These are phyloP conservation scores for Mormyrops boulengeri DNA, from an alignment of 2,797 vertebrate species.

Conservation along the genomic window DNA sequence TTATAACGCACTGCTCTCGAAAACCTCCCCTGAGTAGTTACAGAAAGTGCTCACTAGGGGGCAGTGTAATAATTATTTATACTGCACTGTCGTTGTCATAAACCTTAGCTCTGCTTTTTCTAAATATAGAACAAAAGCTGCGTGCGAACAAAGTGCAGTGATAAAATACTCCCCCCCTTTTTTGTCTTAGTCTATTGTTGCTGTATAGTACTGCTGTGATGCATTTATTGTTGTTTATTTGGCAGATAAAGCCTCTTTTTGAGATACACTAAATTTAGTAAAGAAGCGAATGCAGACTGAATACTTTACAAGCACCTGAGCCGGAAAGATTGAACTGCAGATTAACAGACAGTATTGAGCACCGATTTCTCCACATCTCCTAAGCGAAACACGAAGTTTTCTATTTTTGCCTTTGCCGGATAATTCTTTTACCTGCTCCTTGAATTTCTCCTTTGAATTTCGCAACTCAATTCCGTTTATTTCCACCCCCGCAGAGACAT, in stretches of 20 bases:
- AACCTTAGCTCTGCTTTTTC: conserved; percentile 6
- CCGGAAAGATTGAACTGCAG: neutral
- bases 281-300: neutral
- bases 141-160: neutral
- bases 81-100: neutral
- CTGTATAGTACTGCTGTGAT: neutral
- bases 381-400: neutral
- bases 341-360: neutral
- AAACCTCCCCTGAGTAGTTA: neutral
- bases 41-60: conserved; percentile 31
- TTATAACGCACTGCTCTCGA: neutral
- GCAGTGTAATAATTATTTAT: conserved; percentile 34
- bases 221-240: conserved; percentile 4
- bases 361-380: neutral
- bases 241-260: neutral
- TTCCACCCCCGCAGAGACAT: neutral
- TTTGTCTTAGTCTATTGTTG: neutral
- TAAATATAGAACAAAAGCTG: conserved; percentile 4
- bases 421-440: neutral
- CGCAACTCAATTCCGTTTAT: neutral
- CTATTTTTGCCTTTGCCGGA: neutral
- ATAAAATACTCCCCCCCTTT: neutral
- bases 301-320: neutral
- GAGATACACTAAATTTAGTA: neutral
- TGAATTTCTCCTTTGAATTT: no score